Base-by-base conservation (phyloP, 2,797 vertebrate genomes). In the Acanthopagrus latus region DNA sequence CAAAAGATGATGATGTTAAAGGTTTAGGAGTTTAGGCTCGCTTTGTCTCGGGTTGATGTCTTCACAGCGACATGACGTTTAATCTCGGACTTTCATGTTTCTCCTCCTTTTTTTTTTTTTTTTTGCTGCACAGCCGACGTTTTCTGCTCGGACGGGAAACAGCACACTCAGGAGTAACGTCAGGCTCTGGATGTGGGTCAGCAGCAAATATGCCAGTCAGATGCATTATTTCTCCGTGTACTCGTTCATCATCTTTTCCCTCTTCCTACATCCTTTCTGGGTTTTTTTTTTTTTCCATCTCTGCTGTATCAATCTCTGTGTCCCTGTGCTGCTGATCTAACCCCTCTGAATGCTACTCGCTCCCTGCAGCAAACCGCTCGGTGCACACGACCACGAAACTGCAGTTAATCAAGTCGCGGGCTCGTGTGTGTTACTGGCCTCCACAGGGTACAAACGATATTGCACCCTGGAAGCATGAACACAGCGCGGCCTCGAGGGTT, bases 151-250 rank as follows among this genome's bases (percentile, higher is more conserved):
- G 25, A 74, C 57, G 2, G 46, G 33, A 86, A 84, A 85, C 67
- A n/a, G 74, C 73, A 47, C 0, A 64, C 44, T 77, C 68, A 46
- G 81, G 76, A 60, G 21, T 65, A 80, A 70, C 10, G 71, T 84
- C 83, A 41, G 67, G 41, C 44, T 51, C 0, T 2, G 54, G 69
- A 86, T 88, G 65, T 88, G 76, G 83, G 80, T 85, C 86, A 86
- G 68, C 83, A 72, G 76, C 58, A 79, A 71, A 79, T 8, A 81
- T 50, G 58, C 55, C 51, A 72, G 12, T 54, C 76, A 18, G 56
- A 0, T 63, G 43, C 68, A 3, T 58, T 71, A 20, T 0, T 55
- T 20, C 50, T 65, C 9, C 21, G 4, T 80, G 9, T 66, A 33
- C 46, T 64, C 20, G 21, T 38, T 41, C 11, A n/a, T 72, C 41